A percentile compares a stretch with the other conserved stretches of the same genome.
phyloP scores from a whole-genome alignment of 2,113 vertebrate species.

The Probosciger aterrimus region DNA sequence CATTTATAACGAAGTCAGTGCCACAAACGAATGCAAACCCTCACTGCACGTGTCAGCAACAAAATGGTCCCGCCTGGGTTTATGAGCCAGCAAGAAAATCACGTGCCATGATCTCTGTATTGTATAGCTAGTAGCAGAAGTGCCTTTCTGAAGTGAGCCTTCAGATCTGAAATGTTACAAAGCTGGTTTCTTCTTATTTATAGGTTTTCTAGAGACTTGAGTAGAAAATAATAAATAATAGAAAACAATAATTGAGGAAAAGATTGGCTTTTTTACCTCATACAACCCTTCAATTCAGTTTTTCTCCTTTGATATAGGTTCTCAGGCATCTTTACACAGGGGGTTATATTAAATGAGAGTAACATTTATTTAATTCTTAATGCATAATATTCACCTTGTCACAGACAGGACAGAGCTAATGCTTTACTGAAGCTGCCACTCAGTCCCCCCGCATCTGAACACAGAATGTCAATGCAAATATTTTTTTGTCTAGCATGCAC shows the following conservation, averaged over 20 bases:
- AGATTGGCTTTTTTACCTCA: neutral
- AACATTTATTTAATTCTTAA: neutral
- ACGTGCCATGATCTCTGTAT: neutral
- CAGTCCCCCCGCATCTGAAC: neutral
- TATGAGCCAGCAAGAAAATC: neutral
- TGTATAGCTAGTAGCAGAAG: neutral
- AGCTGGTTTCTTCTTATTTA: neutral
- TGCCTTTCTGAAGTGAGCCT: neutral
- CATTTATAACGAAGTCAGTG: too few species aligned
- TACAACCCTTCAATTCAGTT: neutral
- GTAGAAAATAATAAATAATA: neutral
- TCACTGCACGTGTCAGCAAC: neutral
- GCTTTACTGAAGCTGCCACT: neutral
- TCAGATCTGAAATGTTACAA: neutral
- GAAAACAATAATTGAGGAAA: neutral
- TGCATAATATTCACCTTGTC: neutral
- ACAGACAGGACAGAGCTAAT: neutral
- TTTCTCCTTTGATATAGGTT: neutral
- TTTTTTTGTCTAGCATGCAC: neutral
- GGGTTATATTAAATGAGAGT: neutral
- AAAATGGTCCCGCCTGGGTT: neutral
- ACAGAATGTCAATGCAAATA: neutral
- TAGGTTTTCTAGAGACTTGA: neutral
- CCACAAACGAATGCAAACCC: neutral
- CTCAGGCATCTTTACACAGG: neutral